Evolutionary conservation across 2,888 invertebrate genomes (phyloP), one percentile per base, ranked within the genome.

Genomic region (Sinohyriopsis cumingii): DNA sequence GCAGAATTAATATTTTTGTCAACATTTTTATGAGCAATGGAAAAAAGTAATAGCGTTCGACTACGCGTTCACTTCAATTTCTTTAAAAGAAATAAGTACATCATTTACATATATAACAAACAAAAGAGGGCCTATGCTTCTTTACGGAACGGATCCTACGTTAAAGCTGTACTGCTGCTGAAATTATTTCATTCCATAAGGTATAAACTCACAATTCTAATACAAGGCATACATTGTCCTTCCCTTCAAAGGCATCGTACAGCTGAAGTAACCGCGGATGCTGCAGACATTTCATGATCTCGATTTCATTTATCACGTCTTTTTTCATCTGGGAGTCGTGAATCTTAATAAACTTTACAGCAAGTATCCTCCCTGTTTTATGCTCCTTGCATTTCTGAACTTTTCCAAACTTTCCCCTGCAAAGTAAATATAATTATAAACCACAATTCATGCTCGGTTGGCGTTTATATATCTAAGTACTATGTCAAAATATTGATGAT

Each of bases 251-350:
- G 19, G 98, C 97, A 87, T 99, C 99, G 90, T 98, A 99, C 61
- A 99, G 93, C 90, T 99, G 99, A 85, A 99, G 96, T 65, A 99
- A 94, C 77, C 98, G 92, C 54, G 97, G 97, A 92, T 99, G 99
- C 86, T 97, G 95, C 69, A 99, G 93, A 79, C 94, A 92, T 88
- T 96, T 93, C 98, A 99, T 99, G 85, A 99, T 96, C 83, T 98
- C 97, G 73, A 99, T 95, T 90, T 99, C 99, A 68, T 98, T 93
- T 90, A 97, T 96, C 77, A 98, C 98, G 87, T 97, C 96, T 77
- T 95, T 92, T 74, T 95, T 92, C 72, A 90, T 90, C 90, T 97
- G 97, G 86, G 97, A 96, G 73, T 95, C 93, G 82, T 95, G 93
- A 64, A 95, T 95, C 61, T 94, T 94, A 79, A 99, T 95, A 89